Percentiles rank a stretch among this genome's conserved stretches.
These are phyloP conservation scores for Cochlearius cochlearius DNA, from an alignment of 2,113 vertebrate species.

Conservation along the genomic window DNA sequence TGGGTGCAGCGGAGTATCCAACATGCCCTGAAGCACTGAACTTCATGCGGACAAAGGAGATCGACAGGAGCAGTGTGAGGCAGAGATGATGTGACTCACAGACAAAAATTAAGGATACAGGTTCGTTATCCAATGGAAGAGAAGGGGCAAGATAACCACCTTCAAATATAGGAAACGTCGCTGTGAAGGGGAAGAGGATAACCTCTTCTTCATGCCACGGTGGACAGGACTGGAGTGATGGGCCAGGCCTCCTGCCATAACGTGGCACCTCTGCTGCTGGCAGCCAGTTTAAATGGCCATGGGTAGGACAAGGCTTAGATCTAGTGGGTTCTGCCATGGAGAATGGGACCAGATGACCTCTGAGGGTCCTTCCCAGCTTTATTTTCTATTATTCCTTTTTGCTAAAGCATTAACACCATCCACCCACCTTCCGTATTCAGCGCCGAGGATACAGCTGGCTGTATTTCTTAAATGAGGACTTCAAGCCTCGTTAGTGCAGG, in stretches of 20 bases:
- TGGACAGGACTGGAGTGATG: not conserved
- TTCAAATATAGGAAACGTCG: fast-evolving
- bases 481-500: not conserved
- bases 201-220: not conserved
- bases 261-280: not conserved
- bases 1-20: not conserved
- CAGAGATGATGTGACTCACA: fast-evolving
- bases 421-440: not conserved
- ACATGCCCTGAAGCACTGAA: fast-evolving
- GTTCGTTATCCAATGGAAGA: not conserved
- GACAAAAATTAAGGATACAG: not conserved
- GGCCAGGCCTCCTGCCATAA: not conserved
- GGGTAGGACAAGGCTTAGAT: not conserved
- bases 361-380: not conserved
- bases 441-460: not conserved
- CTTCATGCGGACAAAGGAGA: not conserved
- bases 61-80: not conserved
- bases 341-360: not conserved
- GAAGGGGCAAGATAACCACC: not conserved
- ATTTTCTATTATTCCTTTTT: not conserved
- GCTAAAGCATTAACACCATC: not conserved
- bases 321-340: not conserved
- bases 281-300: fast-evolving
- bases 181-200: not conserved
- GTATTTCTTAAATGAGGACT: not conserved